Evolutionary conservation across 2,888 invertebrate genomes (phyloP).

Genomic region (Chirona hameri): DNA sequence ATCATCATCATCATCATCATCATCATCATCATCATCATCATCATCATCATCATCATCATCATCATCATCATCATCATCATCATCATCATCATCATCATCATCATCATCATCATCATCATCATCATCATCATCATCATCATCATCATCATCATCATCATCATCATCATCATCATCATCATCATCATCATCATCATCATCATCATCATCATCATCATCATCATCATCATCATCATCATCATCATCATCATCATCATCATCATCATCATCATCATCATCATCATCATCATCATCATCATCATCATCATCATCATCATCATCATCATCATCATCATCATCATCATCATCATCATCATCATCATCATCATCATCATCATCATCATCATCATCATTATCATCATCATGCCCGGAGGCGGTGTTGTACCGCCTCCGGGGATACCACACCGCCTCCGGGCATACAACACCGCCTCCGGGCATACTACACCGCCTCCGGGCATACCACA

Average conservation of each 20-base stretch:
- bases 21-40: conserved; percentile 22
- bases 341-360: conserved; percentile 22
- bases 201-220: conserved; percentile 22
- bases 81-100: conserved; percentile 22
- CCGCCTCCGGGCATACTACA: too few relatives aligned
- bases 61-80: conserved; percentile 22
- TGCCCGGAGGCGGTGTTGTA: too few relatives aligned
- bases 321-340: conserved; percentile 22
- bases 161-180: conserved; percentile 22
- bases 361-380: conserved; percentile 22
- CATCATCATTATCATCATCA: conserved; percentile 22
- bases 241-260: conserved; percentile 9
- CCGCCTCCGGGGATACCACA: too few relatives aligned
- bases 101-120: conserved; percentile 22
- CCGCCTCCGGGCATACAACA: too few relatives aligned
- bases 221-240: conserved; percentile 22
- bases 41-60: conserved; percentile 22
- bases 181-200: conserved; percentile 22
- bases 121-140: conserved; percentile 22
- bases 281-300: conserved; percentile 22
- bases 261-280: conserved; percentile 22
- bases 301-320: conserved; percentile 22
- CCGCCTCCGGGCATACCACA: too few relatives aligned
- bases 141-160: conserved; percentile 22
- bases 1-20: conserved; percentile 22